phyloP scores from a whole-genome alignment of 2,113 vertebrate genomes.

The Megaceryle torquata region DNA sequence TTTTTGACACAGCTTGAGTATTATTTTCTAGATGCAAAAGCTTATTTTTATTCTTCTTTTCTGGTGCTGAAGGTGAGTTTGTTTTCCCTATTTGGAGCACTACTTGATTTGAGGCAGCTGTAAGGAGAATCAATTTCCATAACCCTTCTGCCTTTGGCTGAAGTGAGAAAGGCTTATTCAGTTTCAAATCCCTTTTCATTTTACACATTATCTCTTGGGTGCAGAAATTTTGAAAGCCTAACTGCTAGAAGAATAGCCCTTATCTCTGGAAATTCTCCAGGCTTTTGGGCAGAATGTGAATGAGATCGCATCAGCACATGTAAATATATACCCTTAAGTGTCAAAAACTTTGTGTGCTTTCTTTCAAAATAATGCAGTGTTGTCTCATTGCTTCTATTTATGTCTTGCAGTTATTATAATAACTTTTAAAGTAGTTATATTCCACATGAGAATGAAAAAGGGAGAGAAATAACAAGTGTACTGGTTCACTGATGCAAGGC shows the following conservation, averaged over 20 bases:
- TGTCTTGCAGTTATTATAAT: background rate
- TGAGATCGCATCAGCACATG: background rate
- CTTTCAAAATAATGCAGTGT: background rate
- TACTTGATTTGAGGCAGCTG: background rate
- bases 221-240: background rate
- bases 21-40: background rate
- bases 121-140: background rate
- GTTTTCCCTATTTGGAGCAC: background rate
- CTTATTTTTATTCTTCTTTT: background rate
- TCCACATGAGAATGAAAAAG: background rate
- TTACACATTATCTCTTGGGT: background rate
- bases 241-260: background rate
- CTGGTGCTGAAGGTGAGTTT: background rate
- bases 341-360: background rate
- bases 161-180: background rate
- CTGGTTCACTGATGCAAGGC: background rate
- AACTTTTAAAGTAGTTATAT: background rate
- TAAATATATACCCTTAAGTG: background rate
- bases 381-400: background rate
- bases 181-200: background rate
- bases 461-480: background rate
- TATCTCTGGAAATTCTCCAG: background rate
- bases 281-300: background rate
- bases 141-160: background rate
- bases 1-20: background rate